Evolutionary conservation across 2,888 invertebrate species (phyloP).

Genomic region (Rhopalosiphum nymphaeae): DNA sequence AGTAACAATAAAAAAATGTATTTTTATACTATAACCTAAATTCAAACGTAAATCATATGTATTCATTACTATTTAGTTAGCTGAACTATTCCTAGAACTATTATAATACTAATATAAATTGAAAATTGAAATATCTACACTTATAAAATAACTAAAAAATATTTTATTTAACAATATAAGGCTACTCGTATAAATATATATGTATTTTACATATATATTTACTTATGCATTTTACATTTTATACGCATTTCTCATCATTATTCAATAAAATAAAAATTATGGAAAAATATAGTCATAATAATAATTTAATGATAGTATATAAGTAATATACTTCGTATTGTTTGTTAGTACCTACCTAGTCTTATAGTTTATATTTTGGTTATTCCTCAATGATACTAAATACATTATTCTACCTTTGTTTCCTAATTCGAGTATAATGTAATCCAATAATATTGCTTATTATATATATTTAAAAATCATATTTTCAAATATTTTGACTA

Average conservation of each 20-base stretch:
- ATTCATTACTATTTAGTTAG: neutral
- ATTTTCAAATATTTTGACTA: neutral
- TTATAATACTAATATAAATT: neutral
- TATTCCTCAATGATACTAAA: neutral
- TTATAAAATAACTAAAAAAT: neutral
- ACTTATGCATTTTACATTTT: neutral
- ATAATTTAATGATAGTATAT: neutral
- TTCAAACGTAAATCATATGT: neutral
- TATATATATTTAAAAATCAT: neutral
- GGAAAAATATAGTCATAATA: neutral
- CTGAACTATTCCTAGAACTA: neutral
- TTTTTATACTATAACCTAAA: neutral
- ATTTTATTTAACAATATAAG: no score
- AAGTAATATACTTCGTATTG: neutral
- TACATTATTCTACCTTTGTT: neutral
- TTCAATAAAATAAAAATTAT: neutral
- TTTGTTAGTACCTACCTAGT: neutral
- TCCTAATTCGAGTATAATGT: neutral
- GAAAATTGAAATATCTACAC: neutral
- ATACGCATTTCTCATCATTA: neutral
- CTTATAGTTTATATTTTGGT: neutral
- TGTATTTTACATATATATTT: no score
- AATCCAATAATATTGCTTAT: neutral
- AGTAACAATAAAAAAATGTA: conserved; percentile 4
- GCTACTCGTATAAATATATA: no score